Percentiles rank a stretch among this genome's conserved stretches.
phyloP scores from a whole-genome alignment of 2,113 vertebrate species.

The Nyctereutes procyonoides region DNA sequence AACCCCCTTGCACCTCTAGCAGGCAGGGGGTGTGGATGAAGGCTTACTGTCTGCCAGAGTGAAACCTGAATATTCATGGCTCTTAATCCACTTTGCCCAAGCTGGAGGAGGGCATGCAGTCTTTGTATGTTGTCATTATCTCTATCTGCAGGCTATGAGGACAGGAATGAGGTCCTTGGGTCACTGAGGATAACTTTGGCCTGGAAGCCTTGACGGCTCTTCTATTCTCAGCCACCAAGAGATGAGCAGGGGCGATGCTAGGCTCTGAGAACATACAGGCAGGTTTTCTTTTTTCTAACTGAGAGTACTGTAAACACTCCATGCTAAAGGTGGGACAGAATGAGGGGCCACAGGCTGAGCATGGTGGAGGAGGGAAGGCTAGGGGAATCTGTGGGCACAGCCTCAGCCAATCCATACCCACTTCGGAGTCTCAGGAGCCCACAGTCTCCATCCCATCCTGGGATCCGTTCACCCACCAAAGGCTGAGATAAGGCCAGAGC shows the following conservation, averaged over 20 bases:
- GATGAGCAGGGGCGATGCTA: background rate
- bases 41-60: background rate
- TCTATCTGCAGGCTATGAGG: constrained; percentile 52
- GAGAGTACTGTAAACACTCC: background rate
- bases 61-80: constrained; percentile 33
- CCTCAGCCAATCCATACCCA: background rate
- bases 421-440: background rate
- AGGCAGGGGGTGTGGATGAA: constrained; percentile 27
- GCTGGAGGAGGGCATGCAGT: constrained; percentile 4
- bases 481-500: background rate
- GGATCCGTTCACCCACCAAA: background rate
- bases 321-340: background rate
- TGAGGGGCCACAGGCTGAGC: background rate
- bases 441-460: background rate
- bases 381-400: background rate
- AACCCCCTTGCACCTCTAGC: background rate
- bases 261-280: background rate
- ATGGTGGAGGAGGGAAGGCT: background rate
- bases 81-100: background rate
- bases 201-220: background rate
- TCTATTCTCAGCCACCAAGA: constrained; percentile 11
- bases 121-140: constrained; percentile 32
- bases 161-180: background rate
- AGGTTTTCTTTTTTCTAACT: background rate
- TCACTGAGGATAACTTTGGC: background rate